Evolutionary conservation across 2,113 vertebrate species (phyloP).

Genomic region (Colistium nudipinnis): DNA sequence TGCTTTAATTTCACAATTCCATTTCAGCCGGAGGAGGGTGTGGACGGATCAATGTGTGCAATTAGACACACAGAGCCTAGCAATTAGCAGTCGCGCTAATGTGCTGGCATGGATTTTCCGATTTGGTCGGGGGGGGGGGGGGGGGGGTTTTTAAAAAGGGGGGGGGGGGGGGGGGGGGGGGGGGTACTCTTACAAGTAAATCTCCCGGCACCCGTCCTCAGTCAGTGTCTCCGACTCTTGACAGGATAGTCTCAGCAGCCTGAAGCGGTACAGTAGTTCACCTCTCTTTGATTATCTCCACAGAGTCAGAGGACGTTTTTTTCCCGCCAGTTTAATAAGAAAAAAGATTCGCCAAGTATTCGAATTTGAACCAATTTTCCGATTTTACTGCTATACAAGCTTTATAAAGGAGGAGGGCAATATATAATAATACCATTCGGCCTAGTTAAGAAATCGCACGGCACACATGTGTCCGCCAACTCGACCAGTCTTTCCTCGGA

Average conservation of each 20-base stretch:
- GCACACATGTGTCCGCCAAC: neutral
- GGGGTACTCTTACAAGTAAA: constrained; percentile 72
- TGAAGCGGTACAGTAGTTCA: neutral
- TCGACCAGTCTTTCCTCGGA: neutral
- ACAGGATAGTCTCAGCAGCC: constrained; percentile 9
- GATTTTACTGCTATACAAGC: neutral
- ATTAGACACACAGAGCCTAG: constrained; percentile 73
- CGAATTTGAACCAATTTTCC: too few relatives aligned
- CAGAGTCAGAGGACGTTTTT: neutral
- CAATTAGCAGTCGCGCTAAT: constrained; percentile 79
- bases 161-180: constrained; percentile 55
- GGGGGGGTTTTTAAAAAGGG: constrained; percentile 69
- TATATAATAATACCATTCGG: neutral
- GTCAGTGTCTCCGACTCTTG: constrained; percentile 56
- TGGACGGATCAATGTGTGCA: constrained; percentile 76
- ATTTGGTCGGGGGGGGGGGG: constrained; percentile 56
- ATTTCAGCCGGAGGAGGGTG: constrained; percentile 67
- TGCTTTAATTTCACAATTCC: constrained; percentile 76
- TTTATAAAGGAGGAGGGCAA: too few relatives aligned
- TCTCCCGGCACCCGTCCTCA: constrained; percentile 72
- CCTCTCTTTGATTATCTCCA: neutral
- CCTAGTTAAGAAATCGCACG: neutral
- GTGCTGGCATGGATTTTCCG: constrained; percentile 77
- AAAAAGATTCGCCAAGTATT: too few relatives aligned
- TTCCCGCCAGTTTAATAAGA: too few relatives aligned